A percentile compares a stretch with the other conserved stretches of the same genome.
Evolutionary conservation across 2,888 invertebrate species (phyloP).

Genomic region (Brassicogethes aeneus): DNA sequence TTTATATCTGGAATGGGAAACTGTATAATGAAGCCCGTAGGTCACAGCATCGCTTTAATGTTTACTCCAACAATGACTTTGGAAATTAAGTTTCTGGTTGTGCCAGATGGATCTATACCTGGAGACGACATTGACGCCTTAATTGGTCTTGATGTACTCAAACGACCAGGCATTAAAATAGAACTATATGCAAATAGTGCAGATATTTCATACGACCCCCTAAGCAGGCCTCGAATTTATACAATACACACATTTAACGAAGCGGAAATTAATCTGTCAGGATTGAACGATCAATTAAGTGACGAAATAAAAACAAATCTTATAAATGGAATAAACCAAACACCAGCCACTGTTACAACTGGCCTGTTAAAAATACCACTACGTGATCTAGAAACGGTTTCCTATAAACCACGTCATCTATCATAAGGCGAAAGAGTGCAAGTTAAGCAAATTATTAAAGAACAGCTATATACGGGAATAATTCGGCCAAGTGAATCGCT

Average conservation of each 20-base stretch:
- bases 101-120: slow-evolving; percentile 11
- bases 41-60: slow-evolving; percentile 7
- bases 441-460: too few species aligned
- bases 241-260: not conserved
- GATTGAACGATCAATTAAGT: not conserved
- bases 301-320: not conserved
- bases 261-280: not conserved
- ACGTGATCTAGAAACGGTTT: too few species aligned
- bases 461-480: too few species aligned
- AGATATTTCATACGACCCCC: not conserved
- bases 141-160: slow-evolving; percentile 5
- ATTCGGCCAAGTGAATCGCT: too few species aligned
- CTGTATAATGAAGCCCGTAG: slow-evolving; percentile 7
- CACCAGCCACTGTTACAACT: slow-evolving; percentile 1
- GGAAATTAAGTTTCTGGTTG: slow-evolving; percentile 9
- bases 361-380: too few species aligned
- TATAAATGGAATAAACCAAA: not conserved
- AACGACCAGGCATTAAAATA: slow-evolving; percentile 5
- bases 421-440: too few species aligned
- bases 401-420: too few species aligned
- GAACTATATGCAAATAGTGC: not conserved
- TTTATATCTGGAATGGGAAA: slow-evolving; percentile 8
- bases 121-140: slow-evolving; percentile 9
- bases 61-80: slow-evolving; percentile 10
- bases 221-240: not conserved